phyloP scores from a whole-genome alignment of 2,888 invertebrate genomes.

The Nomada ruficornis region DNA sequence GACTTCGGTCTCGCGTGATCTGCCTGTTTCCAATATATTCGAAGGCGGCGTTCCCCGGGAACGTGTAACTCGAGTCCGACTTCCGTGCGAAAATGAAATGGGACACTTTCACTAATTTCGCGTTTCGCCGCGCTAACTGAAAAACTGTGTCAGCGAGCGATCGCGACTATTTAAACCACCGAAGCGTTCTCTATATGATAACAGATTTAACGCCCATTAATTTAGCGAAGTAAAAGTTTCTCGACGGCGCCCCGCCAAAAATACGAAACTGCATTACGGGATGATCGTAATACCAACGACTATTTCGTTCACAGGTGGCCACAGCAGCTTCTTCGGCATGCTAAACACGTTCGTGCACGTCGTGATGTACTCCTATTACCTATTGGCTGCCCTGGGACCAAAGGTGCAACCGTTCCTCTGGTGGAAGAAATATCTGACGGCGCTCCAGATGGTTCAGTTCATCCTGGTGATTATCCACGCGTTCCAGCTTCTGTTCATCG shows the following conservation, averaged over 20 bases:
- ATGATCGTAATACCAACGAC: background rate
- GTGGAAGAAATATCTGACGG: constrained; percentile 98
- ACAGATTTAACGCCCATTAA: background rate
- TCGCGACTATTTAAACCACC: too few species aligned
- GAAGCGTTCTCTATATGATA: too few species aligned
- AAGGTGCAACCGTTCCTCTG: constrained; percentile 94
- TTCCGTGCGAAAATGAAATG: too few species aligned
- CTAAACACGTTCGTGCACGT: constrained; percentile 98
- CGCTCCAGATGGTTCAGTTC: constrained; percentile 97
- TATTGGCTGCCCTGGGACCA: constrained; percentile 95
- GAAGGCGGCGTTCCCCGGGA: background rate
- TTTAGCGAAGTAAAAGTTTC: background rate
- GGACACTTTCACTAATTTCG: background rate
- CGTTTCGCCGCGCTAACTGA: too few species aligned
- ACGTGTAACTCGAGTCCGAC: background rate
- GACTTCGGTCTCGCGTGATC: background rate
- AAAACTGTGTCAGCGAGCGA: background rate
- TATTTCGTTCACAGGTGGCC: constrained; percentile 88
- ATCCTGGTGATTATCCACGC: constrained; percentile 94
- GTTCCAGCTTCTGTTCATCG: constrained; percentile 94
- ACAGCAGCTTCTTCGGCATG: constrained; percentile 96
- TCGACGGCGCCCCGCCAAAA: background rate
- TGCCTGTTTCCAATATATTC: background rate
- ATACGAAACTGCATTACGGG: background rate
- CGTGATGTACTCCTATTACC: constrained; percentile 96